Conservation (phyloP, 2,113 vertebrate genomes). For the Tricholaema leucomelas region DNA sequence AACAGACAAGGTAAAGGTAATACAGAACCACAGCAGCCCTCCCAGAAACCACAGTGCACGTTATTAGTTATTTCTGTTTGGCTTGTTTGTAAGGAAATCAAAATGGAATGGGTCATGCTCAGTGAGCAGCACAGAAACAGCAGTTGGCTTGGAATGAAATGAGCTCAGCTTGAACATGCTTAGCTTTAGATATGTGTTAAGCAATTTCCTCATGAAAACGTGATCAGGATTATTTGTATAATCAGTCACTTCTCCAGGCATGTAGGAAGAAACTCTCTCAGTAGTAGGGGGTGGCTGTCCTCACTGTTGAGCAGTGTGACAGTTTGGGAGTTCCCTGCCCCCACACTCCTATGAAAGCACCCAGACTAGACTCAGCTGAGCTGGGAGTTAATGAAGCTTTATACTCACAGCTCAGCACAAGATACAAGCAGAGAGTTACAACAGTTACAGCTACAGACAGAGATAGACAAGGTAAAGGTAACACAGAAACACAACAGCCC, state of each 20-base stretch:
- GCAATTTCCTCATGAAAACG: background rate
- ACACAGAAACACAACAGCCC: no score
- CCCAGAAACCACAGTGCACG: background rate
- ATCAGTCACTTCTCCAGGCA: background rate
- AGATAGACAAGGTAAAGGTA: no score
- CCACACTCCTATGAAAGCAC: no score
- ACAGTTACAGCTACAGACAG: no score
- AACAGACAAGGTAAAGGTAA: no score
- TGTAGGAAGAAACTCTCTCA: background rate
- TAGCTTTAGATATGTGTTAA: background rate
- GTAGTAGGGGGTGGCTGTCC: background rate
- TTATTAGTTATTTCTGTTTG: conserved; percentile 28
- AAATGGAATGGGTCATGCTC: conserved; percentile 2
- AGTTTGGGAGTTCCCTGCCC: no score
- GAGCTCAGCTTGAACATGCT: background rate
- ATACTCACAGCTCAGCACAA: no score
- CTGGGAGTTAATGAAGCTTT: no score
- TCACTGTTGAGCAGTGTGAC: background rate
- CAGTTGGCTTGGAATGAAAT: background rate
- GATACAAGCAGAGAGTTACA: no score
- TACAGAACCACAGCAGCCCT: no score
- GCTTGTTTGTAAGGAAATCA: conserved; percentile 13
- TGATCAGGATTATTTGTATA: conserved; percentile 25
- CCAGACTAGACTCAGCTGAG: no score
- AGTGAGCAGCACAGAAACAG: conserved; percentile 28